Evolutionary conservation across 2,888 invertebrate species (phyloP), one percentile per base, ranked within the genome.

Genomic region (Ichneumoninae sp.): DNA sequence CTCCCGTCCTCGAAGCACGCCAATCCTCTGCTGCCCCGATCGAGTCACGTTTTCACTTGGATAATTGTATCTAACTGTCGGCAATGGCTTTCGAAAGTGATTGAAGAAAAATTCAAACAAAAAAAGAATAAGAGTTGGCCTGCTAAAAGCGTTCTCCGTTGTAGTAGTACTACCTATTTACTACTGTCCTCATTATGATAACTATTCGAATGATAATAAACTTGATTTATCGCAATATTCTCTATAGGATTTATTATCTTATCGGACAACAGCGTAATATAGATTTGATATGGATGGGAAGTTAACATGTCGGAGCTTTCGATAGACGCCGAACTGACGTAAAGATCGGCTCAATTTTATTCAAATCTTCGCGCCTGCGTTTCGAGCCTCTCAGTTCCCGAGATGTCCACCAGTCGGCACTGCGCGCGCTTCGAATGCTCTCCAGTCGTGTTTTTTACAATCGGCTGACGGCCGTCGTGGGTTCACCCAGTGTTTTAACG

Each of bases 121-220:
- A 57, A 71, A 30, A 57, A 50, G 50, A 50, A 30, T 57, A 69
- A 87, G 87, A 89, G 88, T 90, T 92, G 89, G 89, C 89, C 89
- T 89, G 91, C 90, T 91, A 88, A 89, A 91, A 90, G 88, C 90
- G 89, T 92, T 91, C 92, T 90, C 89, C 90, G 90, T 91, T 93
- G 90, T 93, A 70, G 65, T 84, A 81, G 78, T 74, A 78, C 69
- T 68, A 92, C 89, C 90, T 89, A 91, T 89, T 90, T 90, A 89
- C 89, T 89, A 92, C 90, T 91, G 90, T 91, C 88, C 90, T 91
- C 62, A 81, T 52, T 84, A 72, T 81, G 77, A 72, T 88, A 88
- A 90, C 88, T 91, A 91, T 90, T 91, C 90, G 82, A 75, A 84
- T 80, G 90, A 92, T 81, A 81, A 92, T 92, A 92, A 92, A 92